Evolutionary conservation across 2,888 invertebrate genomes (phyloP).

Genomic region (Drosophila tanythrix): DNA sequence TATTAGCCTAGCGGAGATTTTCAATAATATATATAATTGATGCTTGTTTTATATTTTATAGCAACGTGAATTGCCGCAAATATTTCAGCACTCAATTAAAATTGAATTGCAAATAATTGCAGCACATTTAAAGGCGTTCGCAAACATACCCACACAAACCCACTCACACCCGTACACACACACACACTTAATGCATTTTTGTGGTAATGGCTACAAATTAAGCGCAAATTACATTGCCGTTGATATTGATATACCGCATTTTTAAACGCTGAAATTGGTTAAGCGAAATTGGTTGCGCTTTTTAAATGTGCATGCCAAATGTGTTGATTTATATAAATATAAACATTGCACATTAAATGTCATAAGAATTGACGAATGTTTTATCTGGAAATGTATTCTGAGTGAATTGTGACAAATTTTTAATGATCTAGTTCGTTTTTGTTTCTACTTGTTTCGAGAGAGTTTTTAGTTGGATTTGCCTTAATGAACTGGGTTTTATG

Average conservation of each 20-base stretch:
- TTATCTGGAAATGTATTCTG: neutral
- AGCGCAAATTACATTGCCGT: constrained; percentile 74
- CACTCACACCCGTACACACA: constrained; percentile 1
- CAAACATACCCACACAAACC: constrained; percentile 18
- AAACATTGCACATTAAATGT: constrained; percentile 49
- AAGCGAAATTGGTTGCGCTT: constrained; percentile 43
- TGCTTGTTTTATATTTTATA: constrained; percentile 44
- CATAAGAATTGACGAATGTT: constrained; percentile 42
- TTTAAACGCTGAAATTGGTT: constrained; percentile 48
- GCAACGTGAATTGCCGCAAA: constrained; percentile 67
- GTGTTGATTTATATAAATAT: constrained; percentile 56
- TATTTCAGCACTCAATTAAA: constrained; percentile 79
- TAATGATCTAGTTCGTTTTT: neutral
- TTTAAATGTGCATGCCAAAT: constrained; percentile 43
- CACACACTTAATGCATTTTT: constrained; percentile 71
- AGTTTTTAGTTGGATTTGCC: constrained; percentile 20
- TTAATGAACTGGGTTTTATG: constrained; percentile 53
- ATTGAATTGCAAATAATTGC: constrained; percentile 79
- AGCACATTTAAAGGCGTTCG: constrained; percentile 70
- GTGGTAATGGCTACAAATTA: constrained; percentile 78
- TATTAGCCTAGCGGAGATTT: constrained; percentile 34
- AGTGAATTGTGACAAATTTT: neutral
- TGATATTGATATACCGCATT: constrained; percentile 70
- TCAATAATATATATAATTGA: constrained; percentile 54
- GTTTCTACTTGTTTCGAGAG: neutral